These are phyloP conservation scores for Tetragnatha montana DNA, from an alignment of 2,888 invertebrate genomes.

Conservation along the genomic window DNA sequence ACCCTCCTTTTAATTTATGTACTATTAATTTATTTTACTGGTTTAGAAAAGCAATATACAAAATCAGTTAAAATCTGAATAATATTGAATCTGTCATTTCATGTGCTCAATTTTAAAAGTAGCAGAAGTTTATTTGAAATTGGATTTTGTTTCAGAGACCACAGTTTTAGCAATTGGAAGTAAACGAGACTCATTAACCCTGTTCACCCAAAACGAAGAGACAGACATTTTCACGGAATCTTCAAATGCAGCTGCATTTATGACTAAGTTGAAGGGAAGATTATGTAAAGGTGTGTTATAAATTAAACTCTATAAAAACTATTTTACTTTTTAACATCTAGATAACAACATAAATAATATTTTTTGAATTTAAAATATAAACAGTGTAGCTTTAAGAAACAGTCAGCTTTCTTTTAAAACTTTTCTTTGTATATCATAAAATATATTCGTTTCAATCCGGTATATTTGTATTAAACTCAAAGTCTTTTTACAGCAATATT, in stretches of 20 bases:
- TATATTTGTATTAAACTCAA: background rate
- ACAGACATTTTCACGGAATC: constrained; percentile 35
- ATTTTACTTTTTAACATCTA: no score
- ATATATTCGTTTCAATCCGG: no score
- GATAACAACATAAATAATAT: no score
- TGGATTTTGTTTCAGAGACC: constrained; percentile 30
- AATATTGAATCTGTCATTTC: no score
- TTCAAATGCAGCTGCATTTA: constrained; percentile 11
- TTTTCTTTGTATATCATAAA: no score
- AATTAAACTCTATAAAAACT: background rate
- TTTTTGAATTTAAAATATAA: no score
- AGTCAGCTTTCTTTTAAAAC: background rate
- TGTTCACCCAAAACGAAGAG: constrained; percentile 30
- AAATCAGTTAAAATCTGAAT: no score
- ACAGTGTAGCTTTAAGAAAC: background rate
- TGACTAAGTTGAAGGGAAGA: constrained; percentile 23
- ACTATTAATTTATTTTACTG: background rate
- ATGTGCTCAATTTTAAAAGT: no score
- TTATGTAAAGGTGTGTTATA: constrained; percentile 63
- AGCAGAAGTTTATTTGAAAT: no score
- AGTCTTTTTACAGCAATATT: background rate
- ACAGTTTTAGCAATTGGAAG: constrained; percentile 55
- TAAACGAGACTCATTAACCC: constrained; percentile 28
- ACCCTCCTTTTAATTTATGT: background rate
- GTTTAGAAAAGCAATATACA: background rate